Base-by-base conservation (phyloP, 2,113 vertebrate genomes). In the Rhinopomastus cyanomelas region DNA sequence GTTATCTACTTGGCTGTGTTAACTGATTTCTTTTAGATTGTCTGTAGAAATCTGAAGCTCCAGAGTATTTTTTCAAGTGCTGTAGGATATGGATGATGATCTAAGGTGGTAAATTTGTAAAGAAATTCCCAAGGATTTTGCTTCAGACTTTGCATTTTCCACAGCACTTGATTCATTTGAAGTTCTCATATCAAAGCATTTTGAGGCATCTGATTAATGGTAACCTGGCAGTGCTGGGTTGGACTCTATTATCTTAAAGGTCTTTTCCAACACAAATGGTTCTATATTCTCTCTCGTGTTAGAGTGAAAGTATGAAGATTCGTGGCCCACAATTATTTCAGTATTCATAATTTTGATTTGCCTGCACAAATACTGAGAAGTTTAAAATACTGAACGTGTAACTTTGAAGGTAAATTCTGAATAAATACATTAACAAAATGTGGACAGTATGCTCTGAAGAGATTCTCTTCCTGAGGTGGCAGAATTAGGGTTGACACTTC, bases 361-460 rank as follows among this genome's bases (percentile, higher is more conserved):
- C 16, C 15, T 51, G 42, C 25, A 65, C 21, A 44, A 81, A 36
- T 5, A 23, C 46, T 72, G 8, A 32, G 14, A 72, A 30, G 12
- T 57, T 85, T 85, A 14, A 82, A 60, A 57, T 48, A 20, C 49
- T 75, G 25, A 72, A 89, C 64, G 25, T 0, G 0, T 30, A 3
- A 65, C 61, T 89, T 85, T 37, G 29, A 68, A 46, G 12, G 56
- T 79, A n/a, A 82, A 25, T 89, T 90, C 8, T 42, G 15, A 46
- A 6, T 30, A 53, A 16, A 8, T 52, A 0, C 75, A 12, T 1
- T 85, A 55, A 27, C 19, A 51, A 61, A 82, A 56, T 0, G 1
- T 22, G 48, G 69, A 22, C 27, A 25, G 7, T 34, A 22, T 56
- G 48, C 34, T 61, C 46, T 65, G 62, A 76, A 60, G 55, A 57